Conservation (phyloP, 2,888 invertebrate genomes). For the Limnephilus auricula region DNA sequence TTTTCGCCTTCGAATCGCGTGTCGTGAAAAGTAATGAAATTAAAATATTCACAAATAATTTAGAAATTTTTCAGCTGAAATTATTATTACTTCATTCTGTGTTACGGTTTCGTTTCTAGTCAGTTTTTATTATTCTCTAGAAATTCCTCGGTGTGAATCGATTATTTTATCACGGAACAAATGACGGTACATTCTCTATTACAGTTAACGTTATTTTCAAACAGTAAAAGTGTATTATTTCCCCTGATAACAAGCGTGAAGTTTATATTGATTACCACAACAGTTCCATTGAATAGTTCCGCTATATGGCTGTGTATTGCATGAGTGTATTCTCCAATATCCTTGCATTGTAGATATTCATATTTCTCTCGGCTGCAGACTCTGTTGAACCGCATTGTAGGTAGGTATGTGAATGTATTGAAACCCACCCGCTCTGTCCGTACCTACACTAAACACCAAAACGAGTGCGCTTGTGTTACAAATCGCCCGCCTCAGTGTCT, state of each 20-base stretch:
- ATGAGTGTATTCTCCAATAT: neutral
- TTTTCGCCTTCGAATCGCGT: neutral
- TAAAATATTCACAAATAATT: constrained; percentile 34
- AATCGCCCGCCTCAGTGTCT: constrained; percentile 30
- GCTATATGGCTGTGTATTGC: neutral
- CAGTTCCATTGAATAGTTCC: neutral
- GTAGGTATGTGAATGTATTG: neutral
- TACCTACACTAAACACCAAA: constrained; percentile 15
- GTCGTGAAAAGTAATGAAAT: constrained; percentile 33
- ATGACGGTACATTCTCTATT: constrained; percentile 6
- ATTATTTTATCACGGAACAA: constrained; percentile 7
- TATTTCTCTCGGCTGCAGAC: neutral
- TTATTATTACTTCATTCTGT: constrained; percentile 33
- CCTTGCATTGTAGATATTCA: neutral
- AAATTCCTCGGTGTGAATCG: neutral
- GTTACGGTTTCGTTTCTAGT: constrained; percentile 21
- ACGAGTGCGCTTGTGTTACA: constrained; percentile 15
- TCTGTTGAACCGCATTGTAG: neutral
- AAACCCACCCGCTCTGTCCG: neutral
- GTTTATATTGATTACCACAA: neutral
- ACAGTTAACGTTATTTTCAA: neutral
- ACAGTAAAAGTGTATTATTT: constrained; percentile 2
- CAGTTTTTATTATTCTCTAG: constrained; percentile 12
- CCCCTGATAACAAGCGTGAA: neutral
- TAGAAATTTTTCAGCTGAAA: constrained; percentile 3